phyloP scores from a whole-genome alignment of 2,797 vertebrate genomes.

The Falco rusticolus region DNA sequence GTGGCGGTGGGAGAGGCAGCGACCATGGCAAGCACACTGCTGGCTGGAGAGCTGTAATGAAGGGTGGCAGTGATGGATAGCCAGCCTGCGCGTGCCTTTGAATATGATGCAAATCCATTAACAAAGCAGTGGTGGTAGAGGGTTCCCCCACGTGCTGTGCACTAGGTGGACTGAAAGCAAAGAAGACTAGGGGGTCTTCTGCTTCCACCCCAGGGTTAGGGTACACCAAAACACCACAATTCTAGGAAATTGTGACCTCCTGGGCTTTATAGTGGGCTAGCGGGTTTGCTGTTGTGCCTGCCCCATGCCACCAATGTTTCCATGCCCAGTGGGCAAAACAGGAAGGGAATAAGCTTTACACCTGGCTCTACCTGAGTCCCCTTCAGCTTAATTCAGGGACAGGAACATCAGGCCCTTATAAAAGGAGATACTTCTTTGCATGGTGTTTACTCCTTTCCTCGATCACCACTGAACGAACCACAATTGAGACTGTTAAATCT shows the following conservation, averaged over 20 bases:
- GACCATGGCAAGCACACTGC: not conserved
- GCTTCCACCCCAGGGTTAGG: not conserved
- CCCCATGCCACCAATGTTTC: rapidly evolving
- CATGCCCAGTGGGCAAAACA: not conserved
- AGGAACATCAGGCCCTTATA: not conserved
- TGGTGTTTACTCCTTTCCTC: not conserved
- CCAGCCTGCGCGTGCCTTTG: not conserved
- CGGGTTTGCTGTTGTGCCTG: rapidly evolving
- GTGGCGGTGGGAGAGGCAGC: not conserved
- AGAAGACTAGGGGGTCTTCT: not conserved
- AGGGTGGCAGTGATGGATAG: constrained; percentile 8
- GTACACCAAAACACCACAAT: no score
- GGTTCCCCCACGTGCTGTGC: rapidly evolving
- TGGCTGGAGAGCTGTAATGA: not conserved
- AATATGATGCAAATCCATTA: constrained; percentile 32
- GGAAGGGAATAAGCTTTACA: not conserved
- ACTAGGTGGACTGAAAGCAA: not conserved
- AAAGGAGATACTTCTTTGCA: not conserved
- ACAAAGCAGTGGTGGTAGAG: not conserved
- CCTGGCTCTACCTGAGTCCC: not conserved
- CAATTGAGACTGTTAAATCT: not conserved
- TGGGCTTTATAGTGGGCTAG: rapidly evolving
- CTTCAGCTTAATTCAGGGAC: not conserved
- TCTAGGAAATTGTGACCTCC: rapidly evolving
- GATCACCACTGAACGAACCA: not conserved